phyloP scores from a whole-genome alignment of 2,113 vertebrate species.

The Symphodus melops region DNA sequence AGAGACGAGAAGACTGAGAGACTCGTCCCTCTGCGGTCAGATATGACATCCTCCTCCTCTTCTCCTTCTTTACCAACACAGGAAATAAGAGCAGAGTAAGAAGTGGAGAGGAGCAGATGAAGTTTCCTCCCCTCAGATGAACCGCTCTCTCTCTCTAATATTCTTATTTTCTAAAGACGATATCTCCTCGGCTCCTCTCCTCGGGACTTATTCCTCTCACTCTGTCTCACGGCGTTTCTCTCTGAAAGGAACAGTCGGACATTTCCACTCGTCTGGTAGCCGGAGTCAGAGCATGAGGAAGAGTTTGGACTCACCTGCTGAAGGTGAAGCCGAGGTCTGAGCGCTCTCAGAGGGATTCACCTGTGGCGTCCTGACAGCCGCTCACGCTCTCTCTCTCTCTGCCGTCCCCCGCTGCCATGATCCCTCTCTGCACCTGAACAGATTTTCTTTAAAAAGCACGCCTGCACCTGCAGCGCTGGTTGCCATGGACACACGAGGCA shows the following conservation, averaged over 20 bases:
- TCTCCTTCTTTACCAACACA: background rate
- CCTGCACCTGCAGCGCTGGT: background rate
- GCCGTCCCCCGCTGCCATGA: background rate
- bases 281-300: background rate
- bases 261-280: background rate
- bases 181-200: background rate
- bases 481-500: conserved; percentile 1
- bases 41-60: background rate
- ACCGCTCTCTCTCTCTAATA: background rate
- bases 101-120: background rate
- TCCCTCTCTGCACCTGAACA: conserved; percentile 7
- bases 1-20: no score
- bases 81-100: background rate
- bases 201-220: background rate
- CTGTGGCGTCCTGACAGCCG: background rate
- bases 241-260: background rate
- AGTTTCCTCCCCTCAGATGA: background rate
- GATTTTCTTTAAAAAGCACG: background rate
- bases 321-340: background rate
- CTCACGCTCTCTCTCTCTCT: background rate
- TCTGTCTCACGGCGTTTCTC: background rate
- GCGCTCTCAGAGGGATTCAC: background rate
- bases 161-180: background rate
- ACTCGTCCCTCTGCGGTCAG: background rate
- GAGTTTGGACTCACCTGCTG: background rate